These are phyloP conservation scores for Ginglymostoma cirratum DNA, from an alignment of 2,113 vertebrate species.

Conservation along the genomic window DNA sequence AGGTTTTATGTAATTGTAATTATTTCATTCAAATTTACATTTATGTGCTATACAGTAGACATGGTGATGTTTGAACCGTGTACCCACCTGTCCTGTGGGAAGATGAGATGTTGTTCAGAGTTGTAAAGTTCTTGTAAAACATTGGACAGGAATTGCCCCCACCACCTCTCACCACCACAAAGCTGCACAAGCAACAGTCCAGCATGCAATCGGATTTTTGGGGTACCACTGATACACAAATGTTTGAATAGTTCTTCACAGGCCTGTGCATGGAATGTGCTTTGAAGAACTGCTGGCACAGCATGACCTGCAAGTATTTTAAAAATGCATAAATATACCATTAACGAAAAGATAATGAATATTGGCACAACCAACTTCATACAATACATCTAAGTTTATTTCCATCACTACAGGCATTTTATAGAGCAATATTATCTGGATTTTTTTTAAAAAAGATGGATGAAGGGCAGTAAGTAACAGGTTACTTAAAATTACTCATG, in stretches of 20 bases:
- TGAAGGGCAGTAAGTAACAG: not conserved
- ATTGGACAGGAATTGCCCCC: slow-evolving; percentile 97
- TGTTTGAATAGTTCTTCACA: slow-evolving; percentile 98
- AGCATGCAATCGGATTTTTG: slow-evolving; percentile 88
- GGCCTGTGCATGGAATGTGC: slow-evolving; percentile 87
- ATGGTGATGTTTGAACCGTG: not conserved
- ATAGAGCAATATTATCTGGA: not conserved
- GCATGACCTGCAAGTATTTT: slow-evolving; percentile 64
- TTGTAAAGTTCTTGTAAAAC: slow-evolving; percentile 97
- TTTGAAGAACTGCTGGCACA: slow-evolving; percentile 89
- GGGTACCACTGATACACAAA: slow-evolving; percentile 93
- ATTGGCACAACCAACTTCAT: not conserved
- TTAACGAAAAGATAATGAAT: not conserved
- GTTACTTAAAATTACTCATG: not conserved
- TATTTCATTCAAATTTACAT: not conserved
- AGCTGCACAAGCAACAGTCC: slow-evolving; percentile 91
- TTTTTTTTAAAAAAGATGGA: too few relatives aligned
- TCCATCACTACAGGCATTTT: too few relatives aligned
- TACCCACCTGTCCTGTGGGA: slow-evolving; percentile 89
- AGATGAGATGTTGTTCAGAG: slow-evolving; percentile 94
- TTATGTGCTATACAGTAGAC: not conserved
- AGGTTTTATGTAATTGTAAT: not conserved
- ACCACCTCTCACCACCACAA: slow-evolving; percentile 93
- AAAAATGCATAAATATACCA: not conserved
- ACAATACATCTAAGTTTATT: not conserved